These are phyloP conservation scores for Noctua fimbriata DNA, from an alignment of 2,888 invertebrate genomes.

Conservation along the genomic window DNA sequence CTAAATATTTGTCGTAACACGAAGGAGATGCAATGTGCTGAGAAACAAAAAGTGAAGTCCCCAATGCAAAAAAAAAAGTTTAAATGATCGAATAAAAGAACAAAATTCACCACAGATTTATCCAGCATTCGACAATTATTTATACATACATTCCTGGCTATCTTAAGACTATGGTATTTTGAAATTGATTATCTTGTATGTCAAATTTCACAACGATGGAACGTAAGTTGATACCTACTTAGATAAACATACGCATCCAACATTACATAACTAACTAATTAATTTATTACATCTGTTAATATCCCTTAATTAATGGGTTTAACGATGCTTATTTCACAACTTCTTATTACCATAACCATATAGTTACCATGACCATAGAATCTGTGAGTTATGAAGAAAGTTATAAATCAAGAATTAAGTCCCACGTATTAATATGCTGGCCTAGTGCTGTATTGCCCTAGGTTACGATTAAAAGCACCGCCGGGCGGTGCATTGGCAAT, in stretches of 20 bases:
- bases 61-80: too few relatives aligned
- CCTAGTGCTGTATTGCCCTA: constrained; percentile 26
- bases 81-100: too few relatives aligned
- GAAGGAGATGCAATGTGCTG: too few relatives aligned
- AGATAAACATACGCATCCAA: not conserved
- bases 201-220: constrained; percentile 9
- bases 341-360: not conserved
- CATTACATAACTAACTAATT: constrained; percentile 26
- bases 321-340: constrained; percentile 8
- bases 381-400: constrained; percentile 10
- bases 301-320: constrained; percentile 12
- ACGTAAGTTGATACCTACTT: not conserved
- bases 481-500: not conserved
- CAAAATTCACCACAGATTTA: not conserved
- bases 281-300: not conserved
- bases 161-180: not conserved
- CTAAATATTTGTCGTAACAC: too few relatives aligned
- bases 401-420: not conserved
- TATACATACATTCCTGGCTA: too few relatives aligned
- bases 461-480: not conserved
- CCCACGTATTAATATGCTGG: constrained; percentile 3
- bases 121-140: too few relatives aligned
- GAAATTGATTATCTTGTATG: not conserved
- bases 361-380: not conserved
- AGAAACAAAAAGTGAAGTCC: too few relatives aligned